Conservation (phyloP, 2,888 invertebrate species). For the Drosophila kanekoi region DNA sequence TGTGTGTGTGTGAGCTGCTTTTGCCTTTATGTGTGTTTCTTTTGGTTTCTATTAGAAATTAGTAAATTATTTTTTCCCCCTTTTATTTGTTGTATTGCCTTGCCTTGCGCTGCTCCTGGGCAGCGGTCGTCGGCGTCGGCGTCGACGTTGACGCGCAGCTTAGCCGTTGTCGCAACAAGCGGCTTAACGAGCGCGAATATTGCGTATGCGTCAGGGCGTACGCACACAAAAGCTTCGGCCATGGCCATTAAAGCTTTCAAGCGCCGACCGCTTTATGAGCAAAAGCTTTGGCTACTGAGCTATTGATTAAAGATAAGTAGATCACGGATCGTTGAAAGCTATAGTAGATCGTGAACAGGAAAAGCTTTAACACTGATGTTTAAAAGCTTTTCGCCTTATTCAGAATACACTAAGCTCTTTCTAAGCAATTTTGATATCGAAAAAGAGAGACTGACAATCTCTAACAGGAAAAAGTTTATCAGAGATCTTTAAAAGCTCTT, state of each 20-base stretch:
- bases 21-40: constrained; percentile 32
- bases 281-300: constrained; percentile 8
- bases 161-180: constrained; percentile 72
- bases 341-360: no score
- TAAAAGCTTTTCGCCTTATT: no score
- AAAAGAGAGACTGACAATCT: no score
- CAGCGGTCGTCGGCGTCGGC: not conserved
- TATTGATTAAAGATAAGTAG: no score
- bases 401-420: no score
- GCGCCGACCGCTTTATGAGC: not conserved
- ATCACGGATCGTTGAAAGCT: no score
- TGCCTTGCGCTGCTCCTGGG: not conserved
- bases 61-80: constrained; percentile 45
- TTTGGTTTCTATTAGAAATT: constrained; percentile 63
- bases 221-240: constrained; percentile 21
- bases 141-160: constrained; percentile 35
- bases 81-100: constrained; percentile 1
- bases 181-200: constrained; percentile 58
- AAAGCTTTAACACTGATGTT: no score
- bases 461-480: no score
- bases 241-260: constrained; percentile 1
- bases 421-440: no score
- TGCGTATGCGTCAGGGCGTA: constrained; percentile 30
- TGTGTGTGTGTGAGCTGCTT: constrained; percentile 34
- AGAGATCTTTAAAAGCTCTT: no score